Evolutionary conservation across 2,888 invertebrate genomes (phyloP), one percentile per base, ranked within the genome.

Genomic region (Clusia tigrina): DNA sequence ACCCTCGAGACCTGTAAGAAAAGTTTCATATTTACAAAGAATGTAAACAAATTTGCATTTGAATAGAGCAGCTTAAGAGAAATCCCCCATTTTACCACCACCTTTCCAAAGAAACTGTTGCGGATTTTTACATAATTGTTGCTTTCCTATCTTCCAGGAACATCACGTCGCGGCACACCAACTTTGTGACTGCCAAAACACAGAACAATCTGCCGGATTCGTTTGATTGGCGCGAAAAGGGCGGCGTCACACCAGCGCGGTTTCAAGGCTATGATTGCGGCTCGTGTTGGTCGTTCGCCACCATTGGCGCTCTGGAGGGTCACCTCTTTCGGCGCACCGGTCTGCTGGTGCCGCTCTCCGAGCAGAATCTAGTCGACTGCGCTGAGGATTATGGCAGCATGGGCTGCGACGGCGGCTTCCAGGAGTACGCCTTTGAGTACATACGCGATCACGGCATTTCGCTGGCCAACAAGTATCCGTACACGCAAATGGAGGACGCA

Each of bases 321-420:
- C 78, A 81, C 71, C 72, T 77, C 9, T 84, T 73, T 67, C 75
- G 79, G 58, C 82, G 78, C 58, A 84, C 79, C 1, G 80, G 80
- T 0, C 61, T 78, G 3, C 67, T 84, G 23, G 77, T 79, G 2
- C 78, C 82, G 1, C 71, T 84, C 2, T 84, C 84, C 1, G 78
- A 79, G 46, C 84, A 84, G 65, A 80, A 84, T 64, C 67, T 84
- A 46, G 74, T 84, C 3, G 84, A 84, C 64, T 84, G 84, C 62
- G 79, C 80, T 32, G 76, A 77, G n/a, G 74, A 75, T 23, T 80
- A 81, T 58, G 81, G 81, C 26, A 78, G 72, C 60, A 73, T 73
- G 70, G 84, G 83, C 12, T 84, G 84, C 62, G 77, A 80, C 20
- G 84, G 84, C 58, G 84, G 84, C 32, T 79, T 80, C 26, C 81